Evolutionary conservation across 2,113 vertebrate species (phyloP), one percentile per base, ranked within the genome.

Genomic region (Passer montanus): DNA sequence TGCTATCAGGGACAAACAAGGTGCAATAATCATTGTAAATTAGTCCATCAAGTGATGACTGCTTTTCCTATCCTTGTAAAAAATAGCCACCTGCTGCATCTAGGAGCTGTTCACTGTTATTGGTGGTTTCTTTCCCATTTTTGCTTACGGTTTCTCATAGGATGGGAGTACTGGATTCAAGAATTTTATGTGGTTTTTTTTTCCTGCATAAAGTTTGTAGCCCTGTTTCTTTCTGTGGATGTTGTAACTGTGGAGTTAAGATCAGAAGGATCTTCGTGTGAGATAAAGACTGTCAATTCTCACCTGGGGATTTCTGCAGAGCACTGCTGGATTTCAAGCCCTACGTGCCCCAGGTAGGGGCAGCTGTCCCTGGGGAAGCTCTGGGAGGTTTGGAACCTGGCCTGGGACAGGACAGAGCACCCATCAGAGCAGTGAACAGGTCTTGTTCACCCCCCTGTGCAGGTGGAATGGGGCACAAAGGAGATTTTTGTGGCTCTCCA

Each of bases 301-400:
- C 46, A 27, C 15, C 26, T 8, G 7, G 53, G 28, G 7, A 44
- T 68, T 91, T 30, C 70, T 85, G 58, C 53, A 26, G 13, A 72
- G 70, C 23, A 4, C 13, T 73, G 83, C 41, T 70, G 84, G 33
- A 4, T 67, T 27, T 10, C 1, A 2, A 84, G 35, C 16, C 20
- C 63, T 60, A 0, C 1, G 0, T 6, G 44, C 27, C 7, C 53
- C 73, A 37, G 14, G 9, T 0, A 26, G 53, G 46, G 44, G 24
- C 35, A 66, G 37, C 13, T 82, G 83, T 9, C 33, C 22, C 49
- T 52, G 30, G 23, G 83, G 22, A 50, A 55, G 30, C 49, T 73
- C 44, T 15, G 63, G 60, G 62, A 67, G 52, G 14, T 87, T 52
- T 67, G 60, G 15, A 55, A n/a, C 49, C 39, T 21, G 35, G 28